Evolutionary conservation across 2,797 vertebrate species (phyloP).

Genomic region (Botia kubotai): DNA sequence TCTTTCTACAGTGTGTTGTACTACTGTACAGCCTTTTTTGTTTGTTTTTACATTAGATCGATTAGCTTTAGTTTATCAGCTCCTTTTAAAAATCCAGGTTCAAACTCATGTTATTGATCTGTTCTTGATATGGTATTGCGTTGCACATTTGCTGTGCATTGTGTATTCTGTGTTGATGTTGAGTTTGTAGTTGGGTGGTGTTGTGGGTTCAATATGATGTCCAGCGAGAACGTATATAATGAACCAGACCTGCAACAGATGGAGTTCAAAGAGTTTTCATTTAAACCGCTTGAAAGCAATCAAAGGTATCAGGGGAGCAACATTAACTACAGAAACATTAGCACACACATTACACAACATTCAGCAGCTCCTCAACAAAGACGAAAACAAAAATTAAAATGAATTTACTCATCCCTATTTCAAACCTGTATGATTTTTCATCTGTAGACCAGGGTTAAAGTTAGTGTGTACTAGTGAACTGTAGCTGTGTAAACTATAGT

Average conservation of each 20-base stretch:
- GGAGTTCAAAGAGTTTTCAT: slow-evolving; percentile 43
- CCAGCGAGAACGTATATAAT: slow-evolving; percentile 69
- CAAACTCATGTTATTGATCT: not conserved
- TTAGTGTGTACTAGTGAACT: no score
- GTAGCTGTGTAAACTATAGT: no score
- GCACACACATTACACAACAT: not conserved
- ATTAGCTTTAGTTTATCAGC: not conserved
- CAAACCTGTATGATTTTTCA: not conserved
- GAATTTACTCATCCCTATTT: not conserved
- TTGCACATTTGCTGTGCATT: not conserved
- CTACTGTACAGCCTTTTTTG: not conserved
- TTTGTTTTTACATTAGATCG: no score
- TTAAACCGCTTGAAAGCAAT: not conserved
- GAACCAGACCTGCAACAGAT: slow-evolving; percentile 69
- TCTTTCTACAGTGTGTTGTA: not conserved
- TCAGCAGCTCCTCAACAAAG: not conserved
- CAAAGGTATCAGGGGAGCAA: not conserved
- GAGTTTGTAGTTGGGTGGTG: not conserved
- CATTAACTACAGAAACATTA: not conserved
- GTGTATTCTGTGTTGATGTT: not conserved
- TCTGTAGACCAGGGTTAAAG: no score
- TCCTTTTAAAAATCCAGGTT: not conserved
- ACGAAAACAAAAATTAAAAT: not conserved
- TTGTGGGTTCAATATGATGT: not conserved
- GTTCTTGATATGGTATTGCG: not conserved